A percentile compares a stretch with the other conserved stretches of the same genome.
phyloP scores from a whole-genome alignment of 2,797 vertebrate species.

The Falco cherrug region DNA sequence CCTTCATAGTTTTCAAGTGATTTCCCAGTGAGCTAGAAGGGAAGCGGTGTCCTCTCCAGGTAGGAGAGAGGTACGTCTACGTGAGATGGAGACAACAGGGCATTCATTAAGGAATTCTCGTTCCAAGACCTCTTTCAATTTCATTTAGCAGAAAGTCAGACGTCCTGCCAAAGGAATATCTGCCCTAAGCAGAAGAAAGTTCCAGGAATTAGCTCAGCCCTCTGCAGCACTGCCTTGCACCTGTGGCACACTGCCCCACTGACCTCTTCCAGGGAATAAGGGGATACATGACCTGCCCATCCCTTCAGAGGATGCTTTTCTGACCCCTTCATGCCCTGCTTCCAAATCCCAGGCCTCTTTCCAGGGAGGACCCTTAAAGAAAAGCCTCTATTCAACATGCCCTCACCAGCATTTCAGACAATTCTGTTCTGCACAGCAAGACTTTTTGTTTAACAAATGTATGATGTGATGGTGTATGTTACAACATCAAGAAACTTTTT shows the following conservation, averaged over 20 bases:
- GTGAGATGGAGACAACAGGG: background rate
- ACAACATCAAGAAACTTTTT: background rate
- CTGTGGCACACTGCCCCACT: background rate
- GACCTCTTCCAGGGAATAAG: background rate
- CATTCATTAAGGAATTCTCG: background rate
- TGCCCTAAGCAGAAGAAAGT: background rate
- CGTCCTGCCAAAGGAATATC: background rate
- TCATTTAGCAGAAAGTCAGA: background rate
- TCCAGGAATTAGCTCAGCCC: background rate
- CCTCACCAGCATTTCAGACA: background rate
- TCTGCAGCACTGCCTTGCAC: background rate
- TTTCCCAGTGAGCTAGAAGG: background rate
- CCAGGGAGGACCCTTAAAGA: background rate
- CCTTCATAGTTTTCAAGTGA: background rate
- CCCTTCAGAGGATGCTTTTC: background rate
- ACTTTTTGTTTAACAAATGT: background rate
- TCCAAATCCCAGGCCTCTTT: background rate
- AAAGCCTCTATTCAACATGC: background rate
- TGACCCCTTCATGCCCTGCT: background rate
- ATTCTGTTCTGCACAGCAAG: background rate
- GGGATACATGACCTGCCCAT: background rate
- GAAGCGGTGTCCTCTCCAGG: background rate
- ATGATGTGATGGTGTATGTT: background rate
- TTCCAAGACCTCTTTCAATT: background rate
- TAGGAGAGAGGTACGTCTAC: background rate